These are phyloP conservation scores for Chromoteleia sp. DNA, from an alignment of 2,888 invertebrate species.

Conservation along the genomic window DNA sequence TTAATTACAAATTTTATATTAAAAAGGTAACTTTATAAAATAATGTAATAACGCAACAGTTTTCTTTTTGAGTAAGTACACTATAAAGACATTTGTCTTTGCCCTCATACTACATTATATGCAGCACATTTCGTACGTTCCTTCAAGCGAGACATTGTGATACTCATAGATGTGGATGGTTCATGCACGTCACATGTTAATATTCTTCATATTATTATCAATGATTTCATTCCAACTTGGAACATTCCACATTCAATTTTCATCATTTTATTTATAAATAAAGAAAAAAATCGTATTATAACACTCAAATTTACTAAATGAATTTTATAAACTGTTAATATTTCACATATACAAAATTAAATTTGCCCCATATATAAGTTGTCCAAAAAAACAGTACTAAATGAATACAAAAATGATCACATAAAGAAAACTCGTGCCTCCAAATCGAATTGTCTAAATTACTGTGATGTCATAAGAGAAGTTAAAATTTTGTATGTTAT, in stretches of 20 bases:
- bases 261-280: background rate
- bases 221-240: conserved; percentile 18
- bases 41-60: conserved; percentile 27
- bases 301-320: too few species aligned
- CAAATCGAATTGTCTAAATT: background rate
- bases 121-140: conserved; percentile 79
- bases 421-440: background rate
- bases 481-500: conserved; percentile 1
- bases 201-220: conserved; percentile 40
- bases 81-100: conserved; percentile 63
- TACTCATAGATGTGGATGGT: conserved; percentile 76
- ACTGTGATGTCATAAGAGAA: conserved; percentile 9
- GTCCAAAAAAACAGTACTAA: too few species aligned
- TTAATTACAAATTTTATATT: background rate
- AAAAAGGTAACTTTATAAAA: conserved; percentile 1
- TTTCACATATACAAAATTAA: too few species aligned
- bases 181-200: conserved; percentile 43
- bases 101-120: conserved; percentile 60
- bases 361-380: too few species aligned
- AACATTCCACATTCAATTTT: background rate
- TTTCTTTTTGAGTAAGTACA: conserved; percentile 56
- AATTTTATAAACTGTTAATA: too few species aligned
- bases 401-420: too few species aligned
- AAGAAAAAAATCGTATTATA: too few species aligned
- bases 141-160: conserved; percentile 81